Base-by-base conservation (phyloP, 2,888 invertebrate genomes). In the Acanthosepion esculentum region DNA sequence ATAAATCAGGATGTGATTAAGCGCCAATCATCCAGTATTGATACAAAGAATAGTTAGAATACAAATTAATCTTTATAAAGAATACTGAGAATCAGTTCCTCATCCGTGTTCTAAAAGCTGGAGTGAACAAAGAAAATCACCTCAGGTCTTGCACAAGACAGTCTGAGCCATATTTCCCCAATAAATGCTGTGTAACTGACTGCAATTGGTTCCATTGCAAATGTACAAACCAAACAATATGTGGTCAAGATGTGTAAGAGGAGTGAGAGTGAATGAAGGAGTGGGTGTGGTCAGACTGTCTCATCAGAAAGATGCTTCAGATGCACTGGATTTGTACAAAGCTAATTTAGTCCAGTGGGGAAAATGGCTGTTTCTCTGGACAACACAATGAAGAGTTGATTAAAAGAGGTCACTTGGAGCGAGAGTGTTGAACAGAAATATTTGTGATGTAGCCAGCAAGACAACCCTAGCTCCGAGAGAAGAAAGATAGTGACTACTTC, bases 101-200 rank as follows among this genome's bases (percentile, higher is more conserved):
- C n/a, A 78, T 78, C n/a, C n/a, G 78, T 78, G 78, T 78, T 78
- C 78, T 18, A 78, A 78, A 78, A 78, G n/a, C 78, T 78, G 78
- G 33, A n/a, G 5, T 33, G n/a, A 78, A 78, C 78, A 78, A 78
- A 78, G 78, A 78, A 78, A 78, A 78, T 78, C 78, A n/a, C n/a
- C 78, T 10, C n/a, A 78, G 12, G 78, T 15, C 78, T 78, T 78
- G n/a, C 15, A 78, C n/a, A n/a, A 78, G n/a, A 78, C n/a, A 33
- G 78, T 78, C n/a, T 15, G n/a, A 59, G 20, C n/a, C 78, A 78
- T 78, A 78, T 78, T 78, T 78, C 78, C n/a, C 33, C 78, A 78
- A 78, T 78, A 78, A 78, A 78, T 78, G 15, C n/a, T 78, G 5
- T n/a, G 5, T n/a, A n/a, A 59, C 23, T 23, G 59, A 59, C 59